A percentile compares a stretch with the other conserved stretches of the same genome.
Evolutionary conservation across 2,113 vertebrate species (phyloP).

Genomic region (Sialia sialis): DNA sequence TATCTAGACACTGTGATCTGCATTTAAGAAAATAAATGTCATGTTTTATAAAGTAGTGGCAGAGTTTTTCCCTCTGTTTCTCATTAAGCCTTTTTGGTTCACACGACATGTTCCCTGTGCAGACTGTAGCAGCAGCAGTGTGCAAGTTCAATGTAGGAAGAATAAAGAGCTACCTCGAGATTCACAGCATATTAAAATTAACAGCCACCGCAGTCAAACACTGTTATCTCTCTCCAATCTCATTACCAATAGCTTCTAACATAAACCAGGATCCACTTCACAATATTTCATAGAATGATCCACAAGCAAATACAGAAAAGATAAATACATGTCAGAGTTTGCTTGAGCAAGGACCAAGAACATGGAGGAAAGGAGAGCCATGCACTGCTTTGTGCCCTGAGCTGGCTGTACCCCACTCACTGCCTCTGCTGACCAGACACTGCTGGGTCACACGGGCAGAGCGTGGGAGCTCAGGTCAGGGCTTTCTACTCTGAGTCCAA

Average conservation of each 20-base stretch:
- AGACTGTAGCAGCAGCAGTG: neutral
- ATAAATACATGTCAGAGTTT: neutral
- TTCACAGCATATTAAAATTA: constrained; percentile 70
- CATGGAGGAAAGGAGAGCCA: neutral
- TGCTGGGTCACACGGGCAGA: neutral
- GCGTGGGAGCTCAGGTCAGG: neutral
- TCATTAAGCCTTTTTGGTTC: constrained; percentile 38
- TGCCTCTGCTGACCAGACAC: accelerated
- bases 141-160: constrained; percentile 24
- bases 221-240: constrained; percentile 69
- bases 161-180: constrained; percentile 65
- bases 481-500: neutral
- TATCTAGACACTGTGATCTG: constrained; percentile 10
- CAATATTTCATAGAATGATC: constrained; percentile 24
- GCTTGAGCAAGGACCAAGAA: neutral
- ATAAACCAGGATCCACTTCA: constrained; percentile 58
- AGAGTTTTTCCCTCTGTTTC: constrained; percentile 23
- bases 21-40: constrained; percentile 66
- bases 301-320: neutral
- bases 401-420: neutral
- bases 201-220: constrained; percentile 69
- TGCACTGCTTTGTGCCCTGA: neutral
- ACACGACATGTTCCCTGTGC: neutral
- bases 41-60: constrained; percentile 53
- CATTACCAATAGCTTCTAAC: constrained; percentile 60